phyloP scores from a whole-genome alignment of 2,113 vertebrate species.

The human (Homo sapiens) region DNA sequence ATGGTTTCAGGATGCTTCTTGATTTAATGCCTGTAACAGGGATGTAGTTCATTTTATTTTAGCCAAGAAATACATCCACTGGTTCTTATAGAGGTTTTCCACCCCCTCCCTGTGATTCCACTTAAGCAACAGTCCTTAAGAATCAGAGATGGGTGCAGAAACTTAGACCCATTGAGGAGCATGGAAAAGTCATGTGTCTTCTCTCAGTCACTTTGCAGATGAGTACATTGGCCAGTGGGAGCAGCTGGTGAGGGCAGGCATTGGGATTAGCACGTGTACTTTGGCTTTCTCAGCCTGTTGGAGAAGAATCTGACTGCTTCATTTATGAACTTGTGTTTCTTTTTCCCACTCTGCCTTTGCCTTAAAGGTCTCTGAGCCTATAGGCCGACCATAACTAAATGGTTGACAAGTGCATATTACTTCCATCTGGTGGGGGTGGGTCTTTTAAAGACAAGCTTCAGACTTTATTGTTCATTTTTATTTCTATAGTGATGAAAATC shows the following conservation, averaged over 20 bases:
- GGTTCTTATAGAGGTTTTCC: not conserved
- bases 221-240: not conserved
- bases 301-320: not conserved
- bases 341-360: not conserved
- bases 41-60: not conserved
- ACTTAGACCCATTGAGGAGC: not conserved
- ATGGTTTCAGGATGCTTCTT: conserved; percentile 19
- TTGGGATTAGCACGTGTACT: not conserved
- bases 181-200: not conserved
- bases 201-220: not conserved
- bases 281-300: not conserved
- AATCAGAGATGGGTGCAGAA: not conserved
- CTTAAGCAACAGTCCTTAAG: not conserved
- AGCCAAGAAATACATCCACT: conserved; percentile 4
- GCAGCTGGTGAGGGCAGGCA: not conserved
- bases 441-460: not conserved
- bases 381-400: not conserved
- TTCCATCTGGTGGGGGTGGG: conserved; percentile 8
- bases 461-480: not conserved
- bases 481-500: not conserved
- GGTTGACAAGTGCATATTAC: not conserved
- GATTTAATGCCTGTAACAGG: not conserved
- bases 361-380: not conserved
- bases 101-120: not conserved
- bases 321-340: not conserved